Percentiles rank a stretch among this genome's conserved stretches.
Evolutionary conservation across 2,113 vertebrate genomes (phyloP).

Genomic region (Gopherus flavomarginatus): DNA sequence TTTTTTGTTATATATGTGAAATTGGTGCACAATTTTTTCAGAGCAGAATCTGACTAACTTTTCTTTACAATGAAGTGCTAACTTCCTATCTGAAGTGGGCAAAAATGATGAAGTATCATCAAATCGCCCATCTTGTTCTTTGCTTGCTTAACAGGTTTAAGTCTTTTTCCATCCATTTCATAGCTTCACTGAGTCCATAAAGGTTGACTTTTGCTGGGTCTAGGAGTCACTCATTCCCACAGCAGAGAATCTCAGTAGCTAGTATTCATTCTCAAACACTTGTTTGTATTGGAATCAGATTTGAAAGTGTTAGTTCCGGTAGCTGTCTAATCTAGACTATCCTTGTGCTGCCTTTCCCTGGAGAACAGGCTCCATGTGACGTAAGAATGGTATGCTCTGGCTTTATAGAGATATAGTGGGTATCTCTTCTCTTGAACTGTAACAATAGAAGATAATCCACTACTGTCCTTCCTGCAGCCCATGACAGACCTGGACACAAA

Average conservation of each 20-base stretch:
- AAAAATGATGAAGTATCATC: neutral
- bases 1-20: neutral
- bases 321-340: neutral
- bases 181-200: neutral
- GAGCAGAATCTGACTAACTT: neutral
- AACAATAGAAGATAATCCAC: constrained; percentile 75
- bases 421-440: constrained; percentile 71
- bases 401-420: constrained; percentile 59
- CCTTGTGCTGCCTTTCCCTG: neutral
- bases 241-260: accelerated
- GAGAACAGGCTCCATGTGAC: neutral
- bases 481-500: constrained; percentile 98
- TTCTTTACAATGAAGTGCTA: neutral
- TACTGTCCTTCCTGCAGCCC: constrained; percentile 89
- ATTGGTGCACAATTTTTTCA: neutral
- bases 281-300: neutral
- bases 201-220: neutral
- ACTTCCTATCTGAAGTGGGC: neutral
- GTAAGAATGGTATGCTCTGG: neutral
- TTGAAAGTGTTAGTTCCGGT: neutral
- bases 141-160: neutral
- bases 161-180: neutral
- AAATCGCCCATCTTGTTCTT: neutral
- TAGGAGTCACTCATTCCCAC: neutral
- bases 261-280: neutral